Conservation (phyloP, 2,113 vertebrate genomes). For the Nematolebias whitei region DNA sequence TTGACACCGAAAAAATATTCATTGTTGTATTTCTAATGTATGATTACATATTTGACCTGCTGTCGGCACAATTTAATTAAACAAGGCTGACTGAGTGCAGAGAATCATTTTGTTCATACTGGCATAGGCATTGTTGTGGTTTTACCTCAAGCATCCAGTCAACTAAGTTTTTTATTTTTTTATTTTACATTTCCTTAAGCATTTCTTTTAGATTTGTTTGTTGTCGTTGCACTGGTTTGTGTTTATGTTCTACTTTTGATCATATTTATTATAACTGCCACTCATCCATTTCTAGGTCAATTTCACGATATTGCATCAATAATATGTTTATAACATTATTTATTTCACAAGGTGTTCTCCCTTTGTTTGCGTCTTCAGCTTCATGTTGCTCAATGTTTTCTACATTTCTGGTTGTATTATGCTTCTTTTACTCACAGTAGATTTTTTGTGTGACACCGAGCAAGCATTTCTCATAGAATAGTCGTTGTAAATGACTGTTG, state of each 20-base stretch:
- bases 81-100: conserved; percentile 19
- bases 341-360: conserved; percentile 56
- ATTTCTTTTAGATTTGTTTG: conserved; percentile 26
- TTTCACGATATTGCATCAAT: conserved; percentile 74
- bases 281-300: conserved; percentile 64
- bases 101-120: conserved; percentile 23
- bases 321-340: conserved; percentile 62
- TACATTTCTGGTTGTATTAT: conserved; percentile 44
- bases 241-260: conserved; percentile 64
- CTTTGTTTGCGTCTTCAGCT: conserved; percentile 56
- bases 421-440: conserved; percentile 36
- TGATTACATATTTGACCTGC: conserved; percentile 36
- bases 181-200: conserved; percentile 2
- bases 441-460: conserved; percentile 45
- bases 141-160: conserved; percentile 39
- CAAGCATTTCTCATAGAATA: conserved; percentile 65
- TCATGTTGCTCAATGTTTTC: conserved; percentile 46
- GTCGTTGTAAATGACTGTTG: conserved; percentile 75
- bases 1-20: neutral
- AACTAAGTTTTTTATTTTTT: conserved; percentile 14
- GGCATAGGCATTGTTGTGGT: conserved; percentile 19
- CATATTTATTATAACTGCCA: conserved; percentile 61
- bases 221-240: conserved; percentile 56
- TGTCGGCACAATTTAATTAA: conserved; percentile 31
- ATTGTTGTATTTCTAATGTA: conserved; percentile 7